A percentile compares a stretch with the other conserved stretches of the same genome.
phyloP scores from a whole-genome alignment of 2,113 vertebrate genomes.

The Gambusia holbrooki region DNA sequence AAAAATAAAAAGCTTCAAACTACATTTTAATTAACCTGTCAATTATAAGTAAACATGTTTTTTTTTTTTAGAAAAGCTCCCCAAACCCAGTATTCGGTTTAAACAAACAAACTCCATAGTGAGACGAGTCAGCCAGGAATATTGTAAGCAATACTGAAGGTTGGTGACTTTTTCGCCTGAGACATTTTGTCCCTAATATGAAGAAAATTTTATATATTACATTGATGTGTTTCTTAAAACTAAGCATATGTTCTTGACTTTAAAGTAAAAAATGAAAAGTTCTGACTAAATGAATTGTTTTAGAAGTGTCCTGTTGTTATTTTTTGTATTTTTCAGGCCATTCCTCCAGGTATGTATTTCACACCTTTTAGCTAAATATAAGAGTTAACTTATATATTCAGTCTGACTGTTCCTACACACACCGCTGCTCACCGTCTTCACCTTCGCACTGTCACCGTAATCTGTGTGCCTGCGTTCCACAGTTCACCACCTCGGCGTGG shows the following conservation, averaged over 20 bases:
- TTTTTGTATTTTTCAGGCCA: slow-evolving; percentile 54
- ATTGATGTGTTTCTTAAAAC: no score
- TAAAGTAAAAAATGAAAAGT: background rate
- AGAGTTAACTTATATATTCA: slow-evolving; percentile 30
- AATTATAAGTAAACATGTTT: slow-evolving; percentile 83
- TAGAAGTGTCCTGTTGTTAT: slow-evolving; percentile 16
- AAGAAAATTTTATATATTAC: background rate
- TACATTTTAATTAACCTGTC: slow-evolving; percentile 81
- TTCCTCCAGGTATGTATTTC: slow-evolving; percentile 41
- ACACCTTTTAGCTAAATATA: background rate
- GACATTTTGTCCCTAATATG: background rate
- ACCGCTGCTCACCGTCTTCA: slow-evolving; percentile 8
- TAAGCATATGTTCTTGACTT: background rate
- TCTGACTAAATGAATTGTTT: background rate
- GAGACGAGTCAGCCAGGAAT: slow-evolving; percentile 80
- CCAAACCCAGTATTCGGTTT: slow-evolving; percentile 74
- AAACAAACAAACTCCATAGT: slow-evolving; percentile 84
- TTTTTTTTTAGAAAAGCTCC: slow-evolving; percentile 68
- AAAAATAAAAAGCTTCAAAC: slow-evolving; percentile 75
- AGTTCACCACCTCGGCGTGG: slow-evolving; percentile 84
- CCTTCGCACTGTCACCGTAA: slow-evolving; percentile 17
- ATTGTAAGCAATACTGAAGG: slow-evolving; percentile 74
- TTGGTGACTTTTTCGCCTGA: background rate
- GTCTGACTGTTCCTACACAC: slow-evolving; percentile 9
- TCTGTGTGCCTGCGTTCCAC: slow-evolving; percentile 52